A percentile compares a stretch with the other conserved stretches of the same genome.
Evolutionary conservation across 2,113 vertebrate genomes (phyloP).

Genomic region (Cryptoleucopteryx plumbea): DNA sequence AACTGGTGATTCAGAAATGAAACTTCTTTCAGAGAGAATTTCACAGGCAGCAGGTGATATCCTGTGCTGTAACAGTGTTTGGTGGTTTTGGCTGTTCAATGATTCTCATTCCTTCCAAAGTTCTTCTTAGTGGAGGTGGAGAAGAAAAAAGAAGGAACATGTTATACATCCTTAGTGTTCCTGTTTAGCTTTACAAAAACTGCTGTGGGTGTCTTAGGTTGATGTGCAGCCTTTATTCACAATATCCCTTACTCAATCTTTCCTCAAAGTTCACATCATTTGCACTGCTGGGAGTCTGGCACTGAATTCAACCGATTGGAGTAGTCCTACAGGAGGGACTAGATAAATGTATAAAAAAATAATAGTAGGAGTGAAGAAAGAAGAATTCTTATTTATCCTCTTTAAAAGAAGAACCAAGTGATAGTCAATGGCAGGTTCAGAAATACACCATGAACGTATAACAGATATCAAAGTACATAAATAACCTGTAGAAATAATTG

Average conservation of each 20-base stretch:
- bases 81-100: not conserved
- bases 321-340: not conserved
- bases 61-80: not conserved
- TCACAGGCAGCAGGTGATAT: not conserved
- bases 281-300: not conserved
- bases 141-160: not conserved
- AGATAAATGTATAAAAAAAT: not conserved
- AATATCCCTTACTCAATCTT: not conserved
- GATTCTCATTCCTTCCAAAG: not conserved
- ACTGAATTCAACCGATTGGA: not conserved
- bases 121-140: not conserved
- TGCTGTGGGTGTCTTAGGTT: not conserved
- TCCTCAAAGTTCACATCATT: not conserved
- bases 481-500: not conserved
- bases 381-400: not conserved
- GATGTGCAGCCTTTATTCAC: not conserved
- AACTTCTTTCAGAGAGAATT: not conserved
- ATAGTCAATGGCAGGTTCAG: not conserved
- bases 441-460: not conserved
- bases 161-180: not conserved
- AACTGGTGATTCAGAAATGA: not conserved
- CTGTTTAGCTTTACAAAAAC: not conserved
- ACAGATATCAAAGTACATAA: not conserved
- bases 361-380: not conserved
- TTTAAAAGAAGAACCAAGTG: not conserved